Evolutionary conservation across 2,888 invertebrate genomes (phyloP).

Genomic region (Cylloceria caligata): DNA sequence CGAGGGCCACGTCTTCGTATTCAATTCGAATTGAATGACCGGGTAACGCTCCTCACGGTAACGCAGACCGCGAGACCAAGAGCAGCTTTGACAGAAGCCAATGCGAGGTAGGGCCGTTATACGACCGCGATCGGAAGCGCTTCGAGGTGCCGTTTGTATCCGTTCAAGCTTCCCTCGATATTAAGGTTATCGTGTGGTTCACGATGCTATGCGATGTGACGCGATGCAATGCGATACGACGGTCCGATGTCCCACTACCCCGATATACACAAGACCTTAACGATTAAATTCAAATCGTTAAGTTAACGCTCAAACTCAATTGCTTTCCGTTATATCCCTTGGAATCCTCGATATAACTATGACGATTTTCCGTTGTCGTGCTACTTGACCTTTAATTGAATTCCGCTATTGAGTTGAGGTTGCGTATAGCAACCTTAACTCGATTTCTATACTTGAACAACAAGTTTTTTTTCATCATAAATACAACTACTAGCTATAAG

Average conservation of each 20-base stretch:
- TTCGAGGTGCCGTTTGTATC: conserved; percentile 71
- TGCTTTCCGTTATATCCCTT: conserved; percentile 17
- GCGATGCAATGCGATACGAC: conserved; percentile 16
- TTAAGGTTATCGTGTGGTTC: conserved; percentile 60
- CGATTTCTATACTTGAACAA: too few species aligned
- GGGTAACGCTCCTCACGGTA: conserved; percentile 42
- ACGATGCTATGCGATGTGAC: not conserved
- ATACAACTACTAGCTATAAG: too few species aligned
- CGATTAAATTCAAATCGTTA: conserved; percentile 54
- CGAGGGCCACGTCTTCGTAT: conserved; percentile 37
- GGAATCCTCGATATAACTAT: not conserved
- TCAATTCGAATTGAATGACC: conserved; percentile 66
- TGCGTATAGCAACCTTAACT: too few species aligned
- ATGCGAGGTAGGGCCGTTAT: conserved; percentile 50
- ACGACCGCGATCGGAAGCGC: conserved; percentile 59
- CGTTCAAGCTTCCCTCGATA: conserved; percentile 70
- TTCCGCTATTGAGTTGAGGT: too few species aligned
- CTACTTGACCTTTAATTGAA: not conserved
- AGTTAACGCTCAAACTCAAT: conserved; percentile 66
- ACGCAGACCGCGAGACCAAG: conserved; percentile 4
- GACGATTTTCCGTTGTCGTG: not conserved
- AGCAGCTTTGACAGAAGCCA: conserved; percentile 31
- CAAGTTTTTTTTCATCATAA: too few species aligned
- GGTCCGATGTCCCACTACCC: not conserved
- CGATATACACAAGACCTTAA: conserved; percentile 31